Evolutionary conservation across 1,140 invertebrate species (phyloP).

Genomic region (Papilio machaon): DNA sequence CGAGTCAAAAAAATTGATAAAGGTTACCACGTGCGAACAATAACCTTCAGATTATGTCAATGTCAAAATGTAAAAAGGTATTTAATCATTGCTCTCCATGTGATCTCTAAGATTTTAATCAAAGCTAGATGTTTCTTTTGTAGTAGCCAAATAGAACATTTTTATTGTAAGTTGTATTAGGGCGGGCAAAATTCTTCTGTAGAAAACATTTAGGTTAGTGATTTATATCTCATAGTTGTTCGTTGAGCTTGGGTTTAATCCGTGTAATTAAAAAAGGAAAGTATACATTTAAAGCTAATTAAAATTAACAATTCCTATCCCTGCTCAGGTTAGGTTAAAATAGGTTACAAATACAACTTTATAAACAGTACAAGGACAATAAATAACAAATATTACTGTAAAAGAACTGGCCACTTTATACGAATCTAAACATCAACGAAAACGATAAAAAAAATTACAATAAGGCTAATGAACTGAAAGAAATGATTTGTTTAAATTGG

Average conservation of each 20-base stretch:
- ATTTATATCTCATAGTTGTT: no score
- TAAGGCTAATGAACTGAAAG: background rate
- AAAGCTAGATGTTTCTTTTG: background rate
- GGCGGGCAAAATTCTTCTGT: no score
- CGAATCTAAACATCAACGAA: background rate
- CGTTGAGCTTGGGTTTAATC: no score
- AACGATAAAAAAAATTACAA: background rate
- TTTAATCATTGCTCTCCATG: background rate
- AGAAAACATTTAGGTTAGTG: no score
- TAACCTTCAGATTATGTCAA: background rate
- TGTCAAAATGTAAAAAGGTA: background rate
- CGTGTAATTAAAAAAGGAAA: no score
- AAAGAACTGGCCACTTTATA: no score
- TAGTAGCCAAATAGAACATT: background rate
- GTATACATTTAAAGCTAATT: no score
- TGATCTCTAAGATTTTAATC: background rate
- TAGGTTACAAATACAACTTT: background rate
- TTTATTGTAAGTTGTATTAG: no score
- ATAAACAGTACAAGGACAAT: no score
- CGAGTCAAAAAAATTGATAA: slow-evolving; percentile 2
- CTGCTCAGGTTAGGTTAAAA: background rate
- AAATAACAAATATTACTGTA: no score
- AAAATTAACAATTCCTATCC: background rate
- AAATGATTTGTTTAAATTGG: background rate
- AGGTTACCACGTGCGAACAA: slow-evolving; percentile 8